A percentile compares a stretch with the other conserved stretches of the same genome.
Conservation (phyloP, 2,113 vertebrate genomes). For the Sceloporus undulatus region DNA sequence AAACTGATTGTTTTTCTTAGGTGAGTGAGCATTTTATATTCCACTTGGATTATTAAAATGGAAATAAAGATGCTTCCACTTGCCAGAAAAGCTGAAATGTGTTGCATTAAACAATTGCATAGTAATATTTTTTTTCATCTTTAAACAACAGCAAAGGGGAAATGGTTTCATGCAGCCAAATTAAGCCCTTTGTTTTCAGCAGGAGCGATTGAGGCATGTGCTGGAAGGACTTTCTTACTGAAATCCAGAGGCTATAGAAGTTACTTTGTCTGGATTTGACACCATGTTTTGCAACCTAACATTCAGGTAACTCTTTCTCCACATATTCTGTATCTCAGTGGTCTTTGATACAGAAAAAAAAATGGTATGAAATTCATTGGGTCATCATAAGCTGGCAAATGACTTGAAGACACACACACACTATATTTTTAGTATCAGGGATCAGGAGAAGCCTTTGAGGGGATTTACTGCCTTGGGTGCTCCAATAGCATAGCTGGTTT, state of each 20-base stretch:
- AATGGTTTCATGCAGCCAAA: neutral
- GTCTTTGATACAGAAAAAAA: neutral
- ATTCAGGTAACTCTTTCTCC: neutral
- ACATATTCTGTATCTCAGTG: neutral
- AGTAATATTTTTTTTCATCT: neutral
- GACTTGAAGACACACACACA: too few relatives aligned
- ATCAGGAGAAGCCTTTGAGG: too few relatives aligned
- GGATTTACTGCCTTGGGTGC: too few relatives aligned
- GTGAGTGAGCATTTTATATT: neutral
- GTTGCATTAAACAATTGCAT: neutral
- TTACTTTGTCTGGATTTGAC: neutral
- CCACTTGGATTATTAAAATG: neutral
- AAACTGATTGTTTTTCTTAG: neutral
- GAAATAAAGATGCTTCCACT: neutral
- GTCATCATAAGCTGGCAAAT: too few relatives aligned
- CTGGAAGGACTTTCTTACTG: neutral
- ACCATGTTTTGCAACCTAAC: neutral
- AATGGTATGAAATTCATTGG: too few relatives aligned
- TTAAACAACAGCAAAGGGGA: neutral
- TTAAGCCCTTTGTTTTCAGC: neutral
- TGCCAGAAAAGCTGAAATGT: neutral
- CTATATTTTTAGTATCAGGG: too few relatives aligned
- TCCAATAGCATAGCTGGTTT: too few relatives aligned
- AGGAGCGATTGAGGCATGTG: too few relatives aligned
- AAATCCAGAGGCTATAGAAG: neutral